Evolutionary conservation across 2,888 invertebrate genomes (phyloP).

Genomic region (Parapristionchus giblindavisi): DNA sequence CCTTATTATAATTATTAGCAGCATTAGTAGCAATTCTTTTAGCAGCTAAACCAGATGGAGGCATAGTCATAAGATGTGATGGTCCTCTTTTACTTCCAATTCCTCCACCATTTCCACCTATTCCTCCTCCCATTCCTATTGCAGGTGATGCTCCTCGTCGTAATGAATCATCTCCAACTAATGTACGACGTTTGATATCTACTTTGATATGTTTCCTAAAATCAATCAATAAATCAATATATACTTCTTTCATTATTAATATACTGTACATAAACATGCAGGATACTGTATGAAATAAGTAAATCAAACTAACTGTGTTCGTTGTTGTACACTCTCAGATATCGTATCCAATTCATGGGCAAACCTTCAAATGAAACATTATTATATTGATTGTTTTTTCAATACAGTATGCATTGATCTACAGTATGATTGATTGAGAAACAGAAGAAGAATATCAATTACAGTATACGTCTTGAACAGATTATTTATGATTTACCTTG

Average conservation of each 20-base stretch:
- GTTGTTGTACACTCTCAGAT: constrained; percentile 53
- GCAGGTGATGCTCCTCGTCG: neutral
- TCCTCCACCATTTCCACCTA: neutral
- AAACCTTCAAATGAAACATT: constrained; percentile 45
- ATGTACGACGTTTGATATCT: constrained; percentile 56
- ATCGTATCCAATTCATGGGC: constrained; percentile 65
- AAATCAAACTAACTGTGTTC: constrained; percentile 52
- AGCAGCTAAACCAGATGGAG: constrained; percentile 2
- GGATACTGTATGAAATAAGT: neutral
- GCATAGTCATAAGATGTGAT: constrained; percentile 25
- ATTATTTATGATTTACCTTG: constrained; percentile 28
- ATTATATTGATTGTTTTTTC: neutral
- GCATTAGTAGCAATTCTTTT: constrained; percentile 1
- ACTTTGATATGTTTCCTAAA: constrained; percentile 56
- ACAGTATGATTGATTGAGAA: neutral
- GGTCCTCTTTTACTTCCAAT: too few species aligned
- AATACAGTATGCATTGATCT: neutral
- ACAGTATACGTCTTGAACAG: neutral
- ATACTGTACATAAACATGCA: neutral
- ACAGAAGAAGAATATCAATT: neutral
- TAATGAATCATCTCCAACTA: constrained; percentile 42
- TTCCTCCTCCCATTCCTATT: constrained; percentile 18
- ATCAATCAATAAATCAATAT: too few species aligned
- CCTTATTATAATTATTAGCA: neutral
- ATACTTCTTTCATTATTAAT: too few species aligned